Evolutionary conservation across 2,113 vertebrate genomes (phyloP).

Genomic region (Drymodes brunneopygia): DNA sequence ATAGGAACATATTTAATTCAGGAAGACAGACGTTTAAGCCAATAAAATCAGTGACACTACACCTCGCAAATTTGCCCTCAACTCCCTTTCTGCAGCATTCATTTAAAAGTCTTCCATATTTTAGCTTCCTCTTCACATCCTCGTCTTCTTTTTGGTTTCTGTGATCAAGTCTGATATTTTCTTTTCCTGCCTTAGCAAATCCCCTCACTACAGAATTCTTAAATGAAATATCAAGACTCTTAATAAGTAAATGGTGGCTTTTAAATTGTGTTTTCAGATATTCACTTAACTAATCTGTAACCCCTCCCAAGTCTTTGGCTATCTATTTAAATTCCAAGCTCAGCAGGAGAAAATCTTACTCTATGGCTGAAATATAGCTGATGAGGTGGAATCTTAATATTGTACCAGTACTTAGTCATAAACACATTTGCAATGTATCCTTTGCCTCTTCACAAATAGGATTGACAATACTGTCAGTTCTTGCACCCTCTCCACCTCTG

Average conservation of each 20-base stretch:
- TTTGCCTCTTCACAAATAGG: background rate
- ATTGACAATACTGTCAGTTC: background rate
- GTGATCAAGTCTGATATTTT: background rate
- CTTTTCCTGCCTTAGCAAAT: background rate
- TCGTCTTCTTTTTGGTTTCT: background rate
- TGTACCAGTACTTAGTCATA: background rate
- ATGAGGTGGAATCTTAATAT: background rate
- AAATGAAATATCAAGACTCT: background rate
- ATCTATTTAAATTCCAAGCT: background rate
- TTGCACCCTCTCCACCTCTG: background rate
- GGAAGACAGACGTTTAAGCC: background rate
- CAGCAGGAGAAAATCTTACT: background rate
- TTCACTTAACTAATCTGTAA: background rate
- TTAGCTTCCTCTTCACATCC: background rate
- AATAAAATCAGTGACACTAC: background rate
- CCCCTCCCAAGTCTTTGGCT: background rate
- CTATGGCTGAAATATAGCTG: background rate
- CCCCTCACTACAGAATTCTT: background rate
- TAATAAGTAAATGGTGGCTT: background rate
- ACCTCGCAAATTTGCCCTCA: background rate
- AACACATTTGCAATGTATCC: background rate
- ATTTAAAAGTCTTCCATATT: background rate
- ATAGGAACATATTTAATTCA: background rate
- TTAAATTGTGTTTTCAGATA: background rate
- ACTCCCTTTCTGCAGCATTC: background rate